Evolutionary conservation across 2,888 invertebrate genomes (phyloP), one percentile per base, ranked within the genome.

Genomic region (Noctua janthina): DNA sequence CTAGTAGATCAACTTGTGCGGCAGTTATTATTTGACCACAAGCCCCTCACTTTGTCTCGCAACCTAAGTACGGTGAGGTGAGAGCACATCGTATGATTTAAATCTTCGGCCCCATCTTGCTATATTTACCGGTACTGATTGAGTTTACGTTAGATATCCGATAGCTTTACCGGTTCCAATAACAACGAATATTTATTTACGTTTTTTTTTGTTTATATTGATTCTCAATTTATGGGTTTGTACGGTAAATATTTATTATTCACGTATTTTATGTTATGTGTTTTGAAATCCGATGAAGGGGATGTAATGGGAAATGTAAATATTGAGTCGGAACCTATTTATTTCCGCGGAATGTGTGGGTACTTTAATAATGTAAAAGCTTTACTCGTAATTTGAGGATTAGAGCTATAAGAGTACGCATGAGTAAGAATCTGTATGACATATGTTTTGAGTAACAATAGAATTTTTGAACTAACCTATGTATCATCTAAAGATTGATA

Each of bases 141-240:
- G 89, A 80, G 80, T 89, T 89, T 89, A 66, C 77, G 75, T 82
- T 85, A 78, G 87, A 90, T 87, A 88, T 86, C 82, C 64, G 90
- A 90, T 87, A 84, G 83, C 76, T 69, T 79, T 78, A 64, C 85
- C 81, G 83, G 81, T 83, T 81, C 76, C 80, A 81, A 81, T 82
- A 78, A 84, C 64, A 68, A 68, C 29, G 62, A 71, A 81, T 84
- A 85, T 90, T 88, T 89, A 81, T 87, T 88, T 83, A 76, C 66
- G 64, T 69, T 76, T 68, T 74, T 77, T 68, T 46, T 70, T 78
- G 76, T 78, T 87, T 64, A 56, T 71, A 59, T 51, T 74, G 69
- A 75, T 72, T 70, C 23, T 11, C 67, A 77, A 82, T 81, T 87
- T 87, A 79, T 76, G 69, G 46, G 64, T 79, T 77, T 76, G 66